Conservation (phyloP, 2,888 invertebrate species). For the Orthosia cruda region DNA sequence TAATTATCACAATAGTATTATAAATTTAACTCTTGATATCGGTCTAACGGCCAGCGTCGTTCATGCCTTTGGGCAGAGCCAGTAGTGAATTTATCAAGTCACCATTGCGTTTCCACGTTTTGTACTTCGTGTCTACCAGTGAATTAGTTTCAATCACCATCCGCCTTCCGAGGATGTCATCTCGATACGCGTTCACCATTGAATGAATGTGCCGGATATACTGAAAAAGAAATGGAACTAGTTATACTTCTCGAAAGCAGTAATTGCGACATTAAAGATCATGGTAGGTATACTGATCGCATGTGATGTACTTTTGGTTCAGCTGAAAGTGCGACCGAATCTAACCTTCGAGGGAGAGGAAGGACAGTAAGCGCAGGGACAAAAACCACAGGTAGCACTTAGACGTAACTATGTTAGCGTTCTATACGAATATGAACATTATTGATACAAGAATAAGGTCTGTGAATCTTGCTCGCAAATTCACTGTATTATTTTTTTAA, state of each 20-base stretch:
- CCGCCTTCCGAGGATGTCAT: slow-evolving; percentile 64
- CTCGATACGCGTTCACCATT: slow-evolving; percentile 78
- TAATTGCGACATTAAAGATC: not conserved
- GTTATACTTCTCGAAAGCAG: not conserved
- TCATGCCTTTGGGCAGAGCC: slow-evolving; percentile 94
- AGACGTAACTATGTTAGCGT: not conserved
- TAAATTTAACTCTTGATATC: slow-evolving; percentile 22
- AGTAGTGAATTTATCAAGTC: slow-evolving; percentile 95
- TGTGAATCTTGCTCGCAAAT: too few species aligned
- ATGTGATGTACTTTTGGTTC: not conserved
- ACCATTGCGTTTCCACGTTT: slow-evolving; percentile 93
- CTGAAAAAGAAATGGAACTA: slow-evolving; percentile 69
- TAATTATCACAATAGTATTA: slow-evolving; percentile 41
- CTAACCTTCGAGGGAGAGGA: not conserved
- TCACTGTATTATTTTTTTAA: too few species aligned
- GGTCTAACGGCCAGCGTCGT: slow-evolving; percentile 93
- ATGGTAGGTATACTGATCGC: too few species aligned
- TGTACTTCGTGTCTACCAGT: slow-evolving; percentile 78
- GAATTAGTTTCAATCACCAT: slow-evolving; percentile 76
- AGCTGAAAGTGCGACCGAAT: not conserved
- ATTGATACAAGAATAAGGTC: too few species aligned
- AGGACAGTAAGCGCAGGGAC: not conserved
- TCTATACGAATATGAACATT: not conserved
- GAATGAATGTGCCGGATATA: slow-evolving; percentile 79
- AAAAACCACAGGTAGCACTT: not conserved